phyloP scores from a whole-genome alignment of 2,797 vertebrate species.

The Coranthus polyacanthus region DNA sequence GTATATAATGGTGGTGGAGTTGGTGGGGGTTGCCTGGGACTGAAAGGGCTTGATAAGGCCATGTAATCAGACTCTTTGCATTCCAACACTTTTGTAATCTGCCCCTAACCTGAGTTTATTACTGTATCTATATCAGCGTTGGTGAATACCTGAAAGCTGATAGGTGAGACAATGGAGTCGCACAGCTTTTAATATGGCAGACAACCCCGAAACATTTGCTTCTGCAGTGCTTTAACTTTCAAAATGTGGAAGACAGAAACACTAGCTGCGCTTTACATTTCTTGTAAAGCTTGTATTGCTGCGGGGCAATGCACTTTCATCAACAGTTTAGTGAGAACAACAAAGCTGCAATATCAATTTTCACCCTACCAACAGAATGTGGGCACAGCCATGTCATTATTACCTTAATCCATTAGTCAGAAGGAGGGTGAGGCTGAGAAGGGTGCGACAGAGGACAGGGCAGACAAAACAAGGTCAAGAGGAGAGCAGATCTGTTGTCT shows the following conservation, averaged over 20 bases:
- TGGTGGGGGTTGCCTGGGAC: slow-evolving; percentile 32
- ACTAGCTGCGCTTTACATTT: slow-evolving; percentile 26
- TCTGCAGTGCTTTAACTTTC: slow-evolving; percentile 25
- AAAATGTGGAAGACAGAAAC: slow-evolving; percentile 35
- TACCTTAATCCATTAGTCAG: slow-evolving; percentile 94
- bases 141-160: slow-evolving; percentile 48
- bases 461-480: slow-evolving; percentile 73
- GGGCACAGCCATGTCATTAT: slow-evolving; percentile 92
- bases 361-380: slow-evolving; percentile 93
- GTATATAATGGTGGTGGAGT: slow-evolving; percentile 3
- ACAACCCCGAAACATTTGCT: too few species aligned
- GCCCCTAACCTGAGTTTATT: slow-evolving; percentile 41
- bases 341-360: slow-evolving; percentile 92
- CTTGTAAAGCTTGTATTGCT: slow-evolving; percentile 38
- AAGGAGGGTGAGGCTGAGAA: slow-evolving; percentile 82
- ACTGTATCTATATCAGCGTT: slow-evolving; percentile 32
- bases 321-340: slow-evolving; percentile 91
- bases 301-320: slow-evolving; percentile 80
- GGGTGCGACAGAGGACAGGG: slow-evolving; percentile 72
- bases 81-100: slow-evolving; percentile 53
- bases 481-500: slow-evolving; percentile 62
- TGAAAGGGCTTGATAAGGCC: slow-evolving; percentile 65
- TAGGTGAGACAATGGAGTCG: slow-evolving; percentile 14
- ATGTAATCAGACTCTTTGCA: slow-evolving; percentile 68
- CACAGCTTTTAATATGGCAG: slow-evolving; percentile 8